A percentile compares a stretch with the other conserved stretches of the same genome.
phyloP scores from a whole-genome alignment of 1,140 invertebrate species.

The Himalopsyche phryganea region DNA sequence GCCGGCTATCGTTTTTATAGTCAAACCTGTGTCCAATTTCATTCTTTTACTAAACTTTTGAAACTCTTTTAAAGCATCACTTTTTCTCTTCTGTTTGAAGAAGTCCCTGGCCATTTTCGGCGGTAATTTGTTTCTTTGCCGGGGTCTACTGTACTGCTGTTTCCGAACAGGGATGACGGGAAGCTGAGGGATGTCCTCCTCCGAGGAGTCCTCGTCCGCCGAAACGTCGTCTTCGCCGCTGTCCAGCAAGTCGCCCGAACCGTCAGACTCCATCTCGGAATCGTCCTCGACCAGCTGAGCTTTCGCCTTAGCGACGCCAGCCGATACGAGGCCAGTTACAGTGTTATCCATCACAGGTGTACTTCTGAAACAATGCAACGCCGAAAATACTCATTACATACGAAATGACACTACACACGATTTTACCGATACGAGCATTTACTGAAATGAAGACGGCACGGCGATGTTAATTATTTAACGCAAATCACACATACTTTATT shows the following conservation, averaged over 20 bases:
- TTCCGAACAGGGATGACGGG: conserved; percentile 36
- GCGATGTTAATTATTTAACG: too few species aligned
- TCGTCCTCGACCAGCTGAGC: conserved; percentile 35
- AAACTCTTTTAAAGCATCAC: conserved; percentile 50
- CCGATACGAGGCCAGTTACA: conserved; percentile 34
- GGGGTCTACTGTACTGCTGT: conserved; percentile 28
- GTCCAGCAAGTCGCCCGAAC: conserved; percentile 43
- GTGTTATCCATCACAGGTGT: conserved; percentile 38
- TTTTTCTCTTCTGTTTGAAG: conserved; percentile 42
- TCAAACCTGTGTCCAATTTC: conserved; percentile 52
- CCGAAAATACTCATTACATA: conserved; percentile 4
- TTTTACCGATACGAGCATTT: too few species aligned
- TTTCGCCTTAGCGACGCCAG: conserved; percentile 39
- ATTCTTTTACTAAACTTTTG: conserved; percentile 52
- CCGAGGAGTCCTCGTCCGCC: conserved; percentile 39
- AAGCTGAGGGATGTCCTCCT: conserved; percentile 36
- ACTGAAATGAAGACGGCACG: too few species aligned
- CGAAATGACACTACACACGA: too few species aligned
- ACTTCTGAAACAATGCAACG: conserved; percentile 31
- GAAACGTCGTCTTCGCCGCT: conserved; percentile 36
- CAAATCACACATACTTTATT: too few species aligned
- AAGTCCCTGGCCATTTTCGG: conserved; percentile 35
- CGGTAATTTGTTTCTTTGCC: conserved; percentile 37
- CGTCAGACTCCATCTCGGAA: conserved; percentile 42
- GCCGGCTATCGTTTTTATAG: conserved; percentile 49